A percentile compares a stretch with the other conserved stretches of the same genome.
Conservation (phyloP, 2,113 vertebrate species). For the Bubalus kerabau region DNA sequence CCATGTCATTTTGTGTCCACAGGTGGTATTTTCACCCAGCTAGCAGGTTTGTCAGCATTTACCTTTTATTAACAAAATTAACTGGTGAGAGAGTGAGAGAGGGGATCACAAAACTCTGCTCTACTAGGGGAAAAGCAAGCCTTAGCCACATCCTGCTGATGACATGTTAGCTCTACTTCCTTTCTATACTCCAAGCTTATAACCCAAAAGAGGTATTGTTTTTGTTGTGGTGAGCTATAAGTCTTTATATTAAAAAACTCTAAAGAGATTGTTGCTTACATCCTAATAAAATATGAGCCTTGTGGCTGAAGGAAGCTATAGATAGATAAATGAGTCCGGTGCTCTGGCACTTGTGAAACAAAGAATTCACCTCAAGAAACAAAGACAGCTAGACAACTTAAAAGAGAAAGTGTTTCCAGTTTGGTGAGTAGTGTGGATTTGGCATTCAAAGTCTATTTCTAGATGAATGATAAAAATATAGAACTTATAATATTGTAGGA, state of each 20-base stretch:
- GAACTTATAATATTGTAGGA: background rate
- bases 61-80: background rate
- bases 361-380: background rate
- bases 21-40: background rate
- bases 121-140: background rate
- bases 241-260: background rate
- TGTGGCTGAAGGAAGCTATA: background rate
- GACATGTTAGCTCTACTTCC: background rate
- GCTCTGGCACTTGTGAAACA: background rate
- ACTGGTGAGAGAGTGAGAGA: background rate
- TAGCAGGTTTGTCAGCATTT: background rate
- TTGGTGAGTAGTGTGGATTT: background rate
- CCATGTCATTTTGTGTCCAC: background rate
- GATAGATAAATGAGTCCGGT: background rate
- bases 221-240: background rate
- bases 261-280: background rate
- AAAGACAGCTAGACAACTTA: background rate
- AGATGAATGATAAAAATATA: slow-evolving; percentile 14
- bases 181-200: background rate
- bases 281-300: background rate
- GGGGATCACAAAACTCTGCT: background rate
- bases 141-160: background rate
- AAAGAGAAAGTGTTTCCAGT: background rate
- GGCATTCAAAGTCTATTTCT: background rate
- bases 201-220: background rate